A percentile compares a stretch with the other conserved stretches of the same genome.
These are phyloP conservation scores for Lasioglossum leucozonium DNA, from an alignment of 2,888 invertebrate species.

Conservation along the genomic window DNA sequence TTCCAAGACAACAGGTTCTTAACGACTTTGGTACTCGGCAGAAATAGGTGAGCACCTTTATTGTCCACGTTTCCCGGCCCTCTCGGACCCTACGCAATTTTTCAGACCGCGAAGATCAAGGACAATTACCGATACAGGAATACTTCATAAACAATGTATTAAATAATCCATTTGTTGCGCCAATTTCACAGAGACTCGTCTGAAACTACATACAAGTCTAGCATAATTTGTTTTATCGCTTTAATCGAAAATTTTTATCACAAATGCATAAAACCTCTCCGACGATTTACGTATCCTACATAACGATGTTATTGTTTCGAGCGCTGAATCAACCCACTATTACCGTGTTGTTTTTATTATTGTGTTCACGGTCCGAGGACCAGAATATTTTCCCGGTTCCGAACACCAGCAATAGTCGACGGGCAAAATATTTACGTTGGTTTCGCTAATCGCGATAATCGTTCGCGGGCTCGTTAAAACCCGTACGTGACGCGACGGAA, in stretches of 20 bases:
- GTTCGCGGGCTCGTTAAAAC: neutral
- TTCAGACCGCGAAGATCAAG: neutral
- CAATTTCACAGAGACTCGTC: too few relatives aligned
- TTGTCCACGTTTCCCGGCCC: neutral
- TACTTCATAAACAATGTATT: too few relatives aligned
- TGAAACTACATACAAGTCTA: too few relatives aligned
- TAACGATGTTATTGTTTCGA: too few relatives aligned
- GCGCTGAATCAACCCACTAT: too few relatives aligned
- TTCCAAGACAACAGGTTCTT: conserved; percentile 82
- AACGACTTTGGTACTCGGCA: conserved; percentile 81
- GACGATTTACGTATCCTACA: too few relatives aligned
- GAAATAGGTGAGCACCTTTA: conserved; percentile 79
- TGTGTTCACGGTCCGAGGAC: neutral
- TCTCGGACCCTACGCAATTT: neutral
- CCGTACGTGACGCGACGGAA: conserved; percentile 9
- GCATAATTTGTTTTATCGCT: too few relatives aligned
- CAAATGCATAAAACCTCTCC: too few relatives aligned
- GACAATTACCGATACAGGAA: neutral
- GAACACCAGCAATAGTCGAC: neutral
- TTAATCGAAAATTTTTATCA: too few relatives aligned
- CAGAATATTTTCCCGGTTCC: neutral
- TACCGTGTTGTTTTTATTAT: neutral
- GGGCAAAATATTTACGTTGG: neutral
- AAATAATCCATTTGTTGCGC: too few relatives aligned
- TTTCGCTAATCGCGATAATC: neutral